Evolutionary conservation across 2,888 invertebrate genomes (phyloP), one percentile per base, ranked within the genome.

Genomic region (Chalcosyrphus nemorum): DNA sequence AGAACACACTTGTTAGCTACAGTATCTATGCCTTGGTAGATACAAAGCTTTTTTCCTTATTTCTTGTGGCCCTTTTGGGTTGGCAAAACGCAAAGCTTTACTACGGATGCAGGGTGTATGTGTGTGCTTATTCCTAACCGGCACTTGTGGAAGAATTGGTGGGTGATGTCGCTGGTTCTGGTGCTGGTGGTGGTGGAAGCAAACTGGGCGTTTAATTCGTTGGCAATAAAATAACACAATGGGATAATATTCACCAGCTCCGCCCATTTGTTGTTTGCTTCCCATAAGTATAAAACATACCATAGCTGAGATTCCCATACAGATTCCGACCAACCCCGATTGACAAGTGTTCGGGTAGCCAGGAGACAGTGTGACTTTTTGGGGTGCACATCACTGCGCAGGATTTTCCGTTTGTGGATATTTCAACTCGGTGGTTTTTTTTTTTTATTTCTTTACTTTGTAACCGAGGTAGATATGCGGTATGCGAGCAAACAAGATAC

Each of bases 221-320:
- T 63, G 63, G 78, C 71, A 78, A 78, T 72, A 72, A 78, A 78
- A 81, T 66, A 76, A 85, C 59, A 85, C 85, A 85, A 81, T 75
- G 85, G 81, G 47, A 81, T 81, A 85, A 87, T 80, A 87, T 87
- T 86, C 84, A 86, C 86, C 89, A 88, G 89, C 90, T 91, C 90
- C 90, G 91, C 90, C 90, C 90, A 89, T 89, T 90, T 89, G 87
- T 87, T 88, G 89, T 88, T 87, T 86, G 80, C 81, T 86, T 86
- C 72, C n/a, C 86, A 80, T 76, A 66, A 77, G 81, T 66, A 71
- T 86, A 76, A 87, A 86, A 86, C 86, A 61, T 63, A 75, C 86
- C 81, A 87, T 87, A 88, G 87, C 87, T 88, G 87, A 87, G 86
- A 86, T 87, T 87, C 87, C 86, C 87, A 87, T 87, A 87, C 86